Percentiles rank a stretch among this genome's conserved stretches.
phyloP scores from a whole-genome alignment of 2,797 vertebrate genomes.

The Toxotes lorentzi region DNA sequence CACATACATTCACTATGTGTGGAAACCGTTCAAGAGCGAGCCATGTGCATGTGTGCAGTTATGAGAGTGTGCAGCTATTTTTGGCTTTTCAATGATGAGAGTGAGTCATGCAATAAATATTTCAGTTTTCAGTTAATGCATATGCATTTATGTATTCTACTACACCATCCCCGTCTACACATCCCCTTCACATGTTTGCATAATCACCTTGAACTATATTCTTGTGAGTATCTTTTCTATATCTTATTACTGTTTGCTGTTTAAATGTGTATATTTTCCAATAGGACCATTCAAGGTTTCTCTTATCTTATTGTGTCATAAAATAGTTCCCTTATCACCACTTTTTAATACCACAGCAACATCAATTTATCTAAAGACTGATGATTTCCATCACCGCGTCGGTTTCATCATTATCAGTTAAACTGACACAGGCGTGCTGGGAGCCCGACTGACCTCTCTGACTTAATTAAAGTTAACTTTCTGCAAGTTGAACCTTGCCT shows the following conservation, averaged over 20 bases:
- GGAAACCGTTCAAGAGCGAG: not conserved
- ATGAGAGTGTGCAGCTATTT: not conserved
- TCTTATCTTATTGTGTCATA: conserved; percentile 20
- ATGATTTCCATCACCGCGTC: conserved; percentile 1
- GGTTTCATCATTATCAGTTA: conserved; percentile 32
- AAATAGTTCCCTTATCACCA: conserved; percentile 2
- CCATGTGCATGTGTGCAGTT: not conserved
- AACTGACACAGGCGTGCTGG: not conserved
- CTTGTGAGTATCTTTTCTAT: no score
- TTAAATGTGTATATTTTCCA: conserved; percentile 2
- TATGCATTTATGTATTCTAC: not conserved
- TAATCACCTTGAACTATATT: not conserved
- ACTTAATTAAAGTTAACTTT: conserved; percentile 29
- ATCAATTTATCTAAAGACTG: conserved; percentile 21
- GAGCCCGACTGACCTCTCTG: conserved; percentile 1
- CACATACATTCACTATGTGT: not conserved
- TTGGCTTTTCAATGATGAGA: conserved; percentile 10
- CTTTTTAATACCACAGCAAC: conserved; percentile 4
- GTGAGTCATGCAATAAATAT: not conserved
- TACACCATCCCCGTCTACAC: not conserved
- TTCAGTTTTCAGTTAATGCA: not conserved
- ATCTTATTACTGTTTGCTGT: not conserved
- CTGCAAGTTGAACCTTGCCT: not conserved
- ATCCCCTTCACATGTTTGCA: not conserved
- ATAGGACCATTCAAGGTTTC: not conserved